These are phyloP conservation scores for Gastrophryne carolinensis DNA, from an alignment of 2,797 vertebrate species.

Conservation along the genomic window DNA sequence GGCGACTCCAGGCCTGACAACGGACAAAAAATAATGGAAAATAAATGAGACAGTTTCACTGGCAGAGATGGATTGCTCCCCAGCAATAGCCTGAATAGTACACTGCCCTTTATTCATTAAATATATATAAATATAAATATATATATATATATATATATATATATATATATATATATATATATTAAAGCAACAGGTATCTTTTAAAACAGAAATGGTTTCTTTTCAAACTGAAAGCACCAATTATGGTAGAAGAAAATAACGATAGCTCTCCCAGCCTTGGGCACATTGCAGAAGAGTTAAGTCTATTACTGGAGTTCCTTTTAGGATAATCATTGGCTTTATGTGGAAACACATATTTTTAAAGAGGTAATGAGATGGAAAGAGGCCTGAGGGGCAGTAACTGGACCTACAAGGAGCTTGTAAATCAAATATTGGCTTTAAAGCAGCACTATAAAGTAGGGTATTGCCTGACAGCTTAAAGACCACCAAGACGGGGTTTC, in stretches of 20 bases:
- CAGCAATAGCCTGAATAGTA: neutral
- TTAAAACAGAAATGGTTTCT: neutral
- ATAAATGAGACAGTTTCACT: neutral
- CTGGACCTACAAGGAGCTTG: neutral
- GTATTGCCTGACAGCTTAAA: neutral
- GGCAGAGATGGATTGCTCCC: neutral
- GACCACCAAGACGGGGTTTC: neutral
- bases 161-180: too few relatives aligned
- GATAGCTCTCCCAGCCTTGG: neutral
- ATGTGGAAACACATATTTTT: slow-evolving; percentile 13
- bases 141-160: too few relatives aligned
- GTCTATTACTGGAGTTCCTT: neutral
- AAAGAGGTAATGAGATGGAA: neutral
- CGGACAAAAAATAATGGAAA: neutral
- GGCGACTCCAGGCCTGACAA: neutral
- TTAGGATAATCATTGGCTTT: slow-evolving; percentile 21
- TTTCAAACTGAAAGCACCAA: slow-evolving; percentile 13
- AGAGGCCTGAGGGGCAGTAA: neutral
- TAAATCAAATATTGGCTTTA: neutral
- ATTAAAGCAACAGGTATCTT: neutral
- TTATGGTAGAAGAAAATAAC: neutral
- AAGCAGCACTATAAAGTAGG: neutral
- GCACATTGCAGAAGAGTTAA: neutral
- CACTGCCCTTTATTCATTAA: neutral
- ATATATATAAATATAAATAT: too few relatives aligned